A percentile compares a stretch with the other conserved stretches of the same genome.
phyloP scores from a whole-genome alignment of 2,888 invertebrate species.

The Diplazon laetatorius region DNA sequence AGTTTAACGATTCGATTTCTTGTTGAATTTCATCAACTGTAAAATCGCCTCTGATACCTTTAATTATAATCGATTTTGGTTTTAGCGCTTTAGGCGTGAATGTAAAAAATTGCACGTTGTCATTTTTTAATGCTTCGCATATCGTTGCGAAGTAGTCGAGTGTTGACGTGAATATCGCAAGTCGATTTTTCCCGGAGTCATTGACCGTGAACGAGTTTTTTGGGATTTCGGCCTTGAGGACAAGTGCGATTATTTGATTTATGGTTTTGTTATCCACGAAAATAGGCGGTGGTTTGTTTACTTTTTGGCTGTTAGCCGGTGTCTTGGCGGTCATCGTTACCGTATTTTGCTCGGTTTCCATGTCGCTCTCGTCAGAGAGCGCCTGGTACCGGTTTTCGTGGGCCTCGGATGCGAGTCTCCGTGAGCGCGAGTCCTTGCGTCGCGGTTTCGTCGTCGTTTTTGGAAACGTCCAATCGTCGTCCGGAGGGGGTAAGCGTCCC shows the following conservation, averaged over 20 bases:
- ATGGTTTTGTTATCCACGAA: neutral
- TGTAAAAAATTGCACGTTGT: neutral
- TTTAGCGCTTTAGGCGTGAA: conserved; percentile 14
- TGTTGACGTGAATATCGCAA: neutral
- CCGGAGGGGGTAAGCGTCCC: no score
- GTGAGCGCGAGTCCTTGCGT: neutral
- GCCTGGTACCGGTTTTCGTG: neutral
- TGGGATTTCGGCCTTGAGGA: neutral
- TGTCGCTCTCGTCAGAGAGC: neutral
- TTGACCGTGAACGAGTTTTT: neutral
- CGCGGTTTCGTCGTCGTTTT: neutral
- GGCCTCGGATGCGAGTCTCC: neutral
- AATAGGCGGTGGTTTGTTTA: neutral
- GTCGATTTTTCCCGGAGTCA: neutral
- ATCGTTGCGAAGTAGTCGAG: neutral
- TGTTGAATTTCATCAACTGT: conserved; percentile 10
- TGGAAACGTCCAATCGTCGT: neutral
- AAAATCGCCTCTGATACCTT: conserved; percentile 20
- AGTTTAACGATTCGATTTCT: neutral
- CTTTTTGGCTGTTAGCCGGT: neutral
- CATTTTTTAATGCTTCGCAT: neutral
- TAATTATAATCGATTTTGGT: conserved; percentile 13
- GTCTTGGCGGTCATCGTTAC: neutral
- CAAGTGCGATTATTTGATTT: neutral
- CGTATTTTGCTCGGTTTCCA: neutral